Base-by-base conservation (phyloP, 2,888 invertebrate species). In the Bursaphelenchus okinawaensis region DNA sequence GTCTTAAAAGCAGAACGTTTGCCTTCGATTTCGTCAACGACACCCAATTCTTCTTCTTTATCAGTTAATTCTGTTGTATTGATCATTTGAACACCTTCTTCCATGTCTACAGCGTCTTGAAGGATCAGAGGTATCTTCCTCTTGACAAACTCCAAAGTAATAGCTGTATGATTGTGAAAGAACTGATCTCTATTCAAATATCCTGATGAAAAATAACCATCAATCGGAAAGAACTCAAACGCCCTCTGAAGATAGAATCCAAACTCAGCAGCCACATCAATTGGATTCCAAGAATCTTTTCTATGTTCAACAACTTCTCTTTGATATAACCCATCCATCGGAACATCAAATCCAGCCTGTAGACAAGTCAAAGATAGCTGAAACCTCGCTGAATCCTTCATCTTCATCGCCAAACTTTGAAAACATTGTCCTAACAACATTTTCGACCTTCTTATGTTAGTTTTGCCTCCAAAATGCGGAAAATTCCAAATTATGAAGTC, bases 401-500 rank as follows among this genome's bases (percentile, higher is more conserved):
- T 60, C 6, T 75, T 65, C 0, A 22, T 7, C 9, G 63, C 28
- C 7, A 74, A 65, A 40, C 71, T 72, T 24, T 55, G 28, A 52
- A 82, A 74, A 28, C 82, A 70, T 23, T 70, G 80, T 63, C 77
- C 80, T 4, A 88, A 79, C 23, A 88, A 83, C 28, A 84, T 80
- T 65, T 87, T 84, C 78, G 88, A 87, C 62, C 84, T 84, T 72
- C 86, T 85, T 63, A 87, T 85, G 76, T 87, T 86, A 81, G 87
- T 87, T 82, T 88, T 88, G 7, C 88, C 87, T 29, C 87, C 87
- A 51, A 85, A 84, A 79, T 87, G 87, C 8, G 88, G 88, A 75
- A 88, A 88, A 76, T 88, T 88, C 82, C 88, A 88, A 60, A 88
- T 83, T 50, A 88, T 85, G 74, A 84, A 83, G 26, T 84, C 78